These are phyloP conservation scores for Microcebus lehilahytsara DNA, from an alignment of 2,113 vertebrate genomes.

Conservation along the genomic window DNA sequence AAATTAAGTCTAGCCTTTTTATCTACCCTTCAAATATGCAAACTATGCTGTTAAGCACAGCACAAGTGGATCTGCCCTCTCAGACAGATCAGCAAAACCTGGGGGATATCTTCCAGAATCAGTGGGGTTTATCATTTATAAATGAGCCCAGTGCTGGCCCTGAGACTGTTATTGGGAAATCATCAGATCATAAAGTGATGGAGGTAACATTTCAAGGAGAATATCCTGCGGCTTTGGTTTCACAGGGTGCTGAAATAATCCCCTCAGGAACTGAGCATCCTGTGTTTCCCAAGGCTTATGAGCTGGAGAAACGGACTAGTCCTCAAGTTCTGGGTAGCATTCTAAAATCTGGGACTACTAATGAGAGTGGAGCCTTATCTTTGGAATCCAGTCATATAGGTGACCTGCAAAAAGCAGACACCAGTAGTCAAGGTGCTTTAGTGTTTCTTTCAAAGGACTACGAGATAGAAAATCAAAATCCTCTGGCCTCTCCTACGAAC, in stretches of 20 bases:
- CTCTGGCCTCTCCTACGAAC: slow-evolving; percentile 90
- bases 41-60: slow-evolving; percentile 92
- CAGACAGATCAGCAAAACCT: slow-evolving; percentile 96
- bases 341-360: slow-evolving; percentile 85
- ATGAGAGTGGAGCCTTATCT: slow-evolving; percentile 86
- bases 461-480: slow-evolving; percentile 90
- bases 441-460: slow-evolving; percentile 91
- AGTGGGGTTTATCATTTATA: slow-evolving; percentile 99
- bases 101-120: slow-evolving; percentile 99
- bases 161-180: slow-evolving; percentile 86
- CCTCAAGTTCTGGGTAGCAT: slow-evolving; percentile 86
- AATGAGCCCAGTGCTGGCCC: slow-evolving; percentile 95
- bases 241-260: slow-evolving; percentile 87
- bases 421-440: slow-evolving; percentile 89
- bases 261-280: slow-evolving; percentile 89
- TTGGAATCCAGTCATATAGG: slow-evolving; percentile 86
- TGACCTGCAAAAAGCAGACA: slow-evolving; percentile 88
- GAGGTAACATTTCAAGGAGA: slow-evolving; percentile 92
- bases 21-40: slow-evolving; percentile 99
- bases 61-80: slow-evolving; percentile 91
- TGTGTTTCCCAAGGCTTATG: slow-evolving; percentile 90
- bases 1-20: slow-evolving; percentile 95
- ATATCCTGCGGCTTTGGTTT: slow-evolving; percentile 86
- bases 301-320: slow-evolving; percentile 95
- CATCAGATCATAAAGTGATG: slow-evolving; percentile 85